Base-by-base conservation (phyloP, 2,888 invertebrate species). In the Ophion obscuratus region DNA sequence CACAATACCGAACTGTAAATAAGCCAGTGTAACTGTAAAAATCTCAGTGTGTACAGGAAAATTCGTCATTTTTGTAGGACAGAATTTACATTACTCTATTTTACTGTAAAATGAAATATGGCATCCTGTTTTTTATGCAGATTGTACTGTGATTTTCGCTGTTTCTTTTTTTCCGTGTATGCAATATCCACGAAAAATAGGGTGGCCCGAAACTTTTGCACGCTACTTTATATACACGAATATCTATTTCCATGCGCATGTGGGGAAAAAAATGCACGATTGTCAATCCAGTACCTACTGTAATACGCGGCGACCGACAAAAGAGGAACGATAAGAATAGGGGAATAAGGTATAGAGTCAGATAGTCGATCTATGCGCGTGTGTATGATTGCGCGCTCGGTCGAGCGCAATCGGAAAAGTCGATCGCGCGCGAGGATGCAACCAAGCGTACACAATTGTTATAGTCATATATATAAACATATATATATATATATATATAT, bases 381-480 rank as follows among this genome's bases (percentile, higher is more conserved):
- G 20, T 70, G 66, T 79, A 47, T 64, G 64, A 73, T 53, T 36
- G 57, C 66, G 75, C 66, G 61, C 67, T 47, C 27, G 77, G 75
- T 75, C 53, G 53, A 53, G 53, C 53, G 53, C 62, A 40, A 86
- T 62, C 82, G 78, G 62, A 82, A 84, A 86, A 86, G 88, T 83
- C 84, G 83, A 87, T 87, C 85, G 83, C 17, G 53, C 14, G 53
- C 14, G 17, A 53, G 53, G 67, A 84, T 66, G 66, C 88, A 88
- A 88, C 88, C 88, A 86, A 74, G 83, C 85, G 88, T 87, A 82
- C 86, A 88, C 88, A 87, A 80, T 86, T 71, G 80, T 62, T 27
- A n/a, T 73, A 80, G 78, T 14, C 53, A 17, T 53, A 14, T 4
- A 53, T 14, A 53, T 14, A 53, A 17, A 4, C 0, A 53, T 53